Evolutionary conservation across 2,797 vertebrate species (phyloP).

Genomic region (Sylvia borin): DNA sequence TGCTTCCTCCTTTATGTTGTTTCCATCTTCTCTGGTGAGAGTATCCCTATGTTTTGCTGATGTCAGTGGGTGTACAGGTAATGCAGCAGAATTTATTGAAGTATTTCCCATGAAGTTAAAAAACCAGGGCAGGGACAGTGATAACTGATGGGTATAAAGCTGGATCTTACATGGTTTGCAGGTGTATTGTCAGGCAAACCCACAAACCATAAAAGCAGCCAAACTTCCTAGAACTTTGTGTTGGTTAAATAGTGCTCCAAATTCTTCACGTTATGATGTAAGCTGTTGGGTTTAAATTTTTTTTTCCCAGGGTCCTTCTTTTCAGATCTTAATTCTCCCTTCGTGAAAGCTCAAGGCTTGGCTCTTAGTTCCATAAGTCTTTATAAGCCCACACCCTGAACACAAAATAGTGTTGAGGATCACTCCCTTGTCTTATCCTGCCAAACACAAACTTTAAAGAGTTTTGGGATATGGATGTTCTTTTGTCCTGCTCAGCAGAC

Average conservation of each 20-base stretch:
- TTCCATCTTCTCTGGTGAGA: not conserved
- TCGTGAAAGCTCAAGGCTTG: conserved; percentile 21
- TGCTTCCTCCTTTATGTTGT: not conserved
- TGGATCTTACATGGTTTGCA: not conserved
- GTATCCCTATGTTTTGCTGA: not conserved
- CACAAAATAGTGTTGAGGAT: conserved; percentile 43
- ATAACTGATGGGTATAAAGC: not conserved
- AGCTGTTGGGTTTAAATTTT: not conserved
- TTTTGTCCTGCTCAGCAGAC: conserved; percentile 50
- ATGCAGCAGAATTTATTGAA: not conserved
- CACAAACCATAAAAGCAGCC: not conserved
- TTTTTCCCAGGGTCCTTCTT: not conserved
- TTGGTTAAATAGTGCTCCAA: not conserved
- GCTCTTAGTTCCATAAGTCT: not conserved
- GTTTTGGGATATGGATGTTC: conserved; percentile 48
- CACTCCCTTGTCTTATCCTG: conserved; percentile 22
- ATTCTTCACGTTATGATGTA: not conserved
- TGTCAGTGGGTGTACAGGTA: not conserved
- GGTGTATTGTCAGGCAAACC: not conserved
- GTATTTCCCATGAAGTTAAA: not conserved
- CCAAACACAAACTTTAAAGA: conserved; percentile 61
- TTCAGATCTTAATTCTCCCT: conserved; percentile 6
- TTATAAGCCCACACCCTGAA: conserved; percentile 44
- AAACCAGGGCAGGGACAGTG: not conserved
- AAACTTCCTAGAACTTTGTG: not conserved